Percentiles rank a stretch among this genome's conserved stretches.
phyloP scores from a whole-genome alignment of 2,113 vertebrate genomes.

The Carettochelys insculpta region DNA sequence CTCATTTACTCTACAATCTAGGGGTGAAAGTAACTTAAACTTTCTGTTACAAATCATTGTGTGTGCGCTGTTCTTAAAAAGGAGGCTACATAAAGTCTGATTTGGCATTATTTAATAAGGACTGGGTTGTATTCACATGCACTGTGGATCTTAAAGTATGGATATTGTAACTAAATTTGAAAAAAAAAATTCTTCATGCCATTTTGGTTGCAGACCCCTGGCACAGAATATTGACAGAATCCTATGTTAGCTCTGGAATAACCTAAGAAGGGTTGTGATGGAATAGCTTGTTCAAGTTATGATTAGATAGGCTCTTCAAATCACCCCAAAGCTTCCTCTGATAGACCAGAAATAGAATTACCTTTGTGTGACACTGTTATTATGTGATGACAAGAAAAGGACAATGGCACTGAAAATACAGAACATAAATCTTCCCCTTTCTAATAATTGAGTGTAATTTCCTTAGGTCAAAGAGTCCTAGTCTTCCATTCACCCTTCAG shows the following conservation, averaged over 20 bases:
- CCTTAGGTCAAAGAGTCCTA: conserved; percentile 9
- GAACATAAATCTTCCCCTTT: background rate
- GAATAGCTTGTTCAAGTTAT: background rate
- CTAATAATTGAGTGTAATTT: conserved; percentile 33
- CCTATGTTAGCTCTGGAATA: background rate
- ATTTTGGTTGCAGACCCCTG: too few species aligned
- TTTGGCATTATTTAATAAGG: too few species aligned
- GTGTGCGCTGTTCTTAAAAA: too few species aligned
- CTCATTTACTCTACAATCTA: too few species aligned
- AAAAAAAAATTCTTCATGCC: too few species aligned
- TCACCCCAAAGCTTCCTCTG: too few species aligned
- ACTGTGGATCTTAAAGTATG: too few species aligned
- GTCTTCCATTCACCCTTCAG: conserved; percentile 50
- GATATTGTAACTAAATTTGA: too few species aligned
- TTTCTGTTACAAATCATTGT: too few species aligned
- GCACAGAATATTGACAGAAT: background rate
- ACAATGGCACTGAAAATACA: background rate
- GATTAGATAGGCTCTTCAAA: background rate
- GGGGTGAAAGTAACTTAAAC: too few species aligned
- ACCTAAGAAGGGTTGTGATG: background rate
- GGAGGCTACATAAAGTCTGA: too few species aligned
- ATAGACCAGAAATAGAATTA: background rate
- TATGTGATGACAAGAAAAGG: background rate
- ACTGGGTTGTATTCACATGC: too few species aligned
- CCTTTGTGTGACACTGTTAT: background rate